Base-by-base conservation (phyloP, 1,140 invertebrate genomes). In the Eufriesea mexicana region DNA sequence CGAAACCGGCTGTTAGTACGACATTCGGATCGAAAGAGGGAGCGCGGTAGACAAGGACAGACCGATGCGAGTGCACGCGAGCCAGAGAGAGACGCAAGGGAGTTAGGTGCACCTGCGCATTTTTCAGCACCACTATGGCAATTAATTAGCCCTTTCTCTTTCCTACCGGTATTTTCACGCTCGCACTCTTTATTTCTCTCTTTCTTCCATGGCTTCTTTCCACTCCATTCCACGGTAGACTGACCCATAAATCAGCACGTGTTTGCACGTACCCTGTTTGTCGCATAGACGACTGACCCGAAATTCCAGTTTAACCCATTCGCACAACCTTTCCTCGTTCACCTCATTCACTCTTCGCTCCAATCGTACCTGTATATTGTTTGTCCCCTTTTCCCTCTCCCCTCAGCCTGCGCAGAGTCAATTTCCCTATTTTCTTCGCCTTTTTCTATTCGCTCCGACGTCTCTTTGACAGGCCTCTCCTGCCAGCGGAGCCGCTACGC, bases 181-280 rank as follows among this genome's bases (percentile, higher is more conserved):
- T 45, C 12, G 23, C 64, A 8, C 55, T 70, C 54, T 68, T 83
- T 78, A 42, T 16, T 18, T 54, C 14, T 18, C 23, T 47, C 75
- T 83, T 79, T 78, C 72, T 64, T 62, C 71, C 59, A 55, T 28
- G 47, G 54, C 18, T 35, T 47, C 73, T 57, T 45, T 76, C 55
- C 57, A 16, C 71, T 73, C 59, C 55, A 76, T 57, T 77, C 73
- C 59, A 83, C 85, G 85, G 62, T 87, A 47, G 75, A 64, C 79
- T 87, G 85, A 87, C 85, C 82, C 79, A 86, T 86, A 87, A 87
- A 86, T 87, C 86, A 87, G 72, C 73, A 71, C 81, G 45, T 77
- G 77, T 84, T 84, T 87, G 81, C 82, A 72, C 75, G 84, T 55
- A 70, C 55, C 61, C 61, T 72, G 76, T 73, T 77, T 77, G 84